phyloP scores from a whole-genome alignment of 2,888 invertebrate genomes.

The Folsomia manolachei region DNA sequence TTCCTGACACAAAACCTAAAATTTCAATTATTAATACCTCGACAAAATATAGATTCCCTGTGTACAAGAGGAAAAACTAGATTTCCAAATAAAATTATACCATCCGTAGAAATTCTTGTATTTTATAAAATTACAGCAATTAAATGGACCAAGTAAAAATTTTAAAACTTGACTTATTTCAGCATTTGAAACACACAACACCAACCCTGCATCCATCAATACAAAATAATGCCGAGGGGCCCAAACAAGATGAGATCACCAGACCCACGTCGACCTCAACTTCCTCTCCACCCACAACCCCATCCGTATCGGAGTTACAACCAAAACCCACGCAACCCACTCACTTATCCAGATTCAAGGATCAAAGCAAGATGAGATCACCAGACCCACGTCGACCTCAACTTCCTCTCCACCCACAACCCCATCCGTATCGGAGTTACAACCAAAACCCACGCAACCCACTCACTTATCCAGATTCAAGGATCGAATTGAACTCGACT shows the following conservation, averaged over 20 bases:
- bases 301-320: neutral
- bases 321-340: neutral
- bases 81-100: neutral
- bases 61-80: neutral
- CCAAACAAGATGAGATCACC: neutral
- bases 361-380: neutral
- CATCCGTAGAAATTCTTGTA: too few relatives aligned
- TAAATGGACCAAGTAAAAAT: too few relatives aligned
- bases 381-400: neutral
- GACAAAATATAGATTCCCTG: neutral
- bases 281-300: neutral
- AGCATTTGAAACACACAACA: neutral
- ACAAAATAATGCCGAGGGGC: too few relatives aligned
- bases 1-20: too few relatives aligned
- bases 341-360: neutral
- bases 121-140: too few relatives aligned
- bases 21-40: too few relatives aligned
- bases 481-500: neutral
- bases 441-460: neutral
- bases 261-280: neutral
- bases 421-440: neutral
- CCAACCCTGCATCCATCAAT: neutral
- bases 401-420: conserved; percentile 1
- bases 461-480: neutral
- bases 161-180: neutral